Evolutionary conservation across 1,140 invertebrate species (phyloP).

Genomic region (Solen grandis): DNA sequence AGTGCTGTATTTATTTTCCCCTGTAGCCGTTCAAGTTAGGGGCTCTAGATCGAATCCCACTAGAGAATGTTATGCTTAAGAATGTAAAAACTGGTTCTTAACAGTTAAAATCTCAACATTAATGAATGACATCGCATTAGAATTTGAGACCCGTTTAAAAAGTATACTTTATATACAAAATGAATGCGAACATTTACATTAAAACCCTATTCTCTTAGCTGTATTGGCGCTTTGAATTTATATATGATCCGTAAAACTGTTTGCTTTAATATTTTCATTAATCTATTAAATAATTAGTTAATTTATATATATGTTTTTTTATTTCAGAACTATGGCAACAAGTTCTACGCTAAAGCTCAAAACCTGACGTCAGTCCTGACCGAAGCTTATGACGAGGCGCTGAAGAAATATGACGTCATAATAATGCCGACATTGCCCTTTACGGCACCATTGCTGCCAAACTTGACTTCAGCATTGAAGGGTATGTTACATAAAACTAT

Average conservation of each 20-base stretch:
- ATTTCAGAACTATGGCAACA: slow-evolving; percentile 58
- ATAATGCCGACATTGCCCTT: slow-evolving; percentile 70
- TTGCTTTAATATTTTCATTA: not conserved
- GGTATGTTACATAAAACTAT: too few relatives aligned
- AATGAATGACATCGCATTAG: too few relatives aligned
- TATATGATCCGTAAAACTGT: not conserved
- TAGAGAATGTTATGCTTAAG: too few relatives aligned
- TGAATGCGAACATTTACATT: not conserved
- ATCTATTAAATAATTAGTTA: not conserved
- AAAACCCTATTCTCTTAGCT: not conserved
- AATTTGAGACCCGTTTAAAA: too few relatives aligned
- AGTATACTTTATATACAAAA: not conserved
- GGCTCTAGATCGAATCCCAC: too few relatives aligned
- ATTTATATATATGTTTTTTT: not conserved
- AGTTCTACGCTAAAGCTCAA: slow-evolving; percentile 60
- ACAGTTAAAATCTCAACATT: too few relatives aligned
- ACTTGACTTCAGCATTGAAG: not conserved
- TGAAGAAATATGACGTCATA: slow-evolving; percentile 67
- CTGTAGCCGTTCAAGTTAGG: too few relatives aligned
- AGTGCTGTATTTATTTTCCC: too few relatives aligned
- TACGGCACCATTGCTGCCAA: slow-evolving; percentile 58
- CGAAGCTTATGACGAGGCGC: slow-evolving; percentile 59
- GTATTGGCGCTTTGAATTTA: not conserved
- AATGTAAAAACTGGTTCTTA: too few relatives aligned
- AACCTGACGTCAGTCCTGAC: slow-evolving; percentile 59